These are phyloP conservation scores for Lithosia quadra DNA, from an alignment of 2,888 invertebrate species.

Conservation along the genomic window DNA sequence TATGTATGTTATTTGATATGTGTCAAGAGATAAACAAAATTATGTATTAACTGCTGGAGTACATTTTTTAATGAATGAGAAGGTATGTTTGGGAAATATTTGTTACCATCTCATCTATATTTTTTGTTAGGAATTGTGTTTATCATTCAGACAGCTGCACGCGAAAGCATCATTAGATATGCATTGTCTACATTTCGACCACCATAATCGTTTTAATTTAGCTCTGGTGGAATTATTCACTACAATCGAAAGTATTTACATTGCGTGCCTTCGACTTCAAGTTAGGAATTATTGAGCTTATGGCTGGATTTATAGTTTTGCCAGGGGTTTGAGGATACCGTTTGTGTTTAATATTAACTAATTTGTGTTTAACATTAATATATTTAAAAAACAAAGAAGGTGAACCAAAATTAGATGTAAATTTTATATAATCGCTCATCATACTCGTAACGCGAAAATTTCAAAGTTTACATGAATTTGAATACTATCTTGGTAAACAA, in stretches of 20 bases:
- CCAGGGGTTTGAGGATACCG: not conserved
- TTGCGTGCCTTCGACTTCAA: constrained; percentile 43
- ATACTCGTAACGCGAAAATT: too few relatives aligned
- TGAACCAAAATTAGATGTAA: not conserved
- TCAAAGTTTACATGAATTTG: too few relatives aligned
- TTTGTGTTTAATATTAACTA: not conserved
- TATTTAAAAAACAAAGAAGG: not conserved
- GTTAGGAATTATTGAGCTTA: constrained; percentile 33
- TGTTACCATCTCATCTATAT: not conserved
- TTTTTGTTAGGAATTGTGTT: constrained; percentile 23
- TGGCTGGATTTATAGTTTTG: constrained; percentile 18
- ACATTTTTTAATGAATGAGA: not conserved
- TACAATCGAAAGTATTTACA: constrained; percentile 45
- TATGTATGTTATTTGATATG: too few relatives aligned
- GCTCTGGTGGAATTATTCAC: constrained; percentile 7
- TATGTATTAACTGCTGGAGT: too few relatives aligned
- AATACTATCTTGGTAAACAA: too few relatives aligned
- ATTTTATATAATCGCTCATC: too few relatives aligned
- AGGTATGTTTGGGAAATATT: not conserved
- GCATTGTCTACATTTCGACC: constrained; percentile 39
- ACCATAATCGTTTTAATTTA: constrained; percentile 36
- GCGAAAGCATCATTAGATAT: constrained; percentile 46
- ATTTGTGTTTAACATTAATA: not conserved
- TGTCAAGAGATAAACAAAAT: too few relatives aligned
- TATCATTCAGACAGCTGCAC: constrained; percentile 36